Evolutionary conservation across 2,113 vertebrate genomes (phyloP).

Genomic region (Phyllostomus discolor): DNA sequence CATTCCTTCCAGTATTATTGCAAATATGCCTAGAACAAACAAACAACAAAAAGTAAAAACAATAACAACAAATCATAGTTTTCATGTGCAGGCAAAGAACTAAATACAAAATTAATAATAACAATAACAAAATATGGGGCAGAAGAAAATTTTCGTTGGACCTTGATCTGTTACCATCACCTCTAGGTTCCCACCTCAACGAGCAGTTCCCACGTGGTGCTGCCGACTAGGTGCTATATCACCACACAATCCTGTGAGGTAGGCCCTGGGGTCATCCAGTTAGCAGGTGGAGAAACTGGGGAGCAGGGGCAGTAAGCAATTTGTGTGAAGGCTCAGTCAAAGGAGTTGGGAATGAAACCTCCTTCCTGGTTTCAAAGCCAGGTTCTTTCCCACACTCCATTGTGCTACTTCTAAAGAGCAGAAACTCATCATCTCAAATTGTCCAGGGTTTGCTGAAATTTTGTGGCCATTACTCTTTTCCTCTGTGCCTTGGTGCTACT

Average conservation of each 20-base stretch:
- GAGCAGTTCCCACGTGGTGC: neutral
- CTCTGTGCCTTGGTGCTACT: neutral
- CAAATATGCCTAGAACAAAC: neutral
- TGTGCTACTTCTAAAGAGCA: neutral
- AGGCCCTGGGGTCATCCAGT: too few relatives aligned
- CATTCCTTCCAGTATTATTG: neutral
- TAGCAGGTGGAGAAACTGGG: neutral
- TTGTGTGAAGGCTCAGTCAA: neutral
- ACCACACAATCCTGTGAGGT: neutral
- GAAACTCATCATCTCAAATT: neutral
- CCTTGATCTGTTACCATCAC: neutral
- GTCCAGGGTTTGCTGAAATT: neutral
- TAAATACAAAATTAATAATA: neutral
- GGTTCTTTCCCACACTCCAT: neutral
- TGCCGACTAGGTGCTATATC: accelerated
- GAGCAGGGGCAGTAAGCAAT: neutral
- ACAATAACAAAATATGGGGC: neutral
- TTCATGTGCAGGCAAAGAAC: neutral
- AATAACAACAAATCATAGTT: neutral
- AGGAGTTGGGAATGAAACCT: neutral
- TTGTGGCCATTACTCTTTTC: neutral
- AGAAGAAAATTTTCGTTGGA: neutral
- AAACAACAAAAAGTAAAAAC: neutral
- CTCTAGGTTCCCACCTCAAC: neutral
- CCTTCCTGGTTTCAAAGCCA: neutral